Evolutionary conservation across 2,113 vertebrate species (phyloP), one percentile per base, ranked within the genome.

Genomic region (Centropus bengalensis): DNA sequence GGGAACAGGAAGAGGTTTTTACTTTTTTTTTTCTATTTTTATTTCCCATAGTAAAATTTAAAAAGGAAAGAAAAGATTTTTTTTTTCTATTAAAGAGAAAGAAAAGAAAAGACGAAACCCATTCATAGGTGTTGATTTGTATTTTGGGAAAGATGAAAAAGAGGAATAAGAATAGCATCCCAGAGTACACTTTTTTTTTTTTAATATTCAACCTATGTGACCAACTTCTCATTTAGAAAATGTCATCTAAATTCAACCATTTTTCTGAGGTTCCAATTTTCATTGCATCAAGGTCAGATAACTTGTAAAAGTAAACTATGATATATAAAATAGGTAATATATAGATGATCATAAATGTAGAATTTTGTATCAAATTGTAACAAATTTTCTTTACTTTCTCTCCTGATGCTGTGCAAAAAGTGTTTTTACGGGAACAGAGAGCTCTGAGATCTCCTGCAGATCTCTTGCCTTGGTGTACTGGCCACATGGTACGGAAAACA

Each of bases 401-500:
- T 38, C 81, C 26, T 5, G 1, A 60, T 56, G 27, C 14, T 19
- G 33, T 60, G 32, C 4, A 32, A 20, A 58, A 76, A 73, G 40
- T 24, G 2, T 0, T 56, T 89, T 76, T 84, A n/a, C 0, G 3
- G 38, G 36, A 30, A 14, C 40, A 24, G 5, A 73, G 21, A 9
- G 12, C 21, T 82, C 42, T 75, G 42, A 81, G n/a, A 44, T 30
- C 4, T 83, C 21, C 54, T 51, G 33, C 32, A 67, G 64, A 23
- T 33, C 18, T 63, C 42, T 18, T 36, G 36, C 12, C 3, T 20
- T 36, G 45, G 3, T 6, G 20, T 21, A 47, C 1, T 54, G 36
- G 8, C 10, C 27, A 24, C 0, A 0, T 28, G 6, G 6, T 30
- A 70, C 77, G 47, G 66, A 66, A 89, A 85, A 24, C 2, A 27